Conservation (phyloP, 2,113 vertebrate genomes). For the Paramormyrops kingsleyae region DNA sequence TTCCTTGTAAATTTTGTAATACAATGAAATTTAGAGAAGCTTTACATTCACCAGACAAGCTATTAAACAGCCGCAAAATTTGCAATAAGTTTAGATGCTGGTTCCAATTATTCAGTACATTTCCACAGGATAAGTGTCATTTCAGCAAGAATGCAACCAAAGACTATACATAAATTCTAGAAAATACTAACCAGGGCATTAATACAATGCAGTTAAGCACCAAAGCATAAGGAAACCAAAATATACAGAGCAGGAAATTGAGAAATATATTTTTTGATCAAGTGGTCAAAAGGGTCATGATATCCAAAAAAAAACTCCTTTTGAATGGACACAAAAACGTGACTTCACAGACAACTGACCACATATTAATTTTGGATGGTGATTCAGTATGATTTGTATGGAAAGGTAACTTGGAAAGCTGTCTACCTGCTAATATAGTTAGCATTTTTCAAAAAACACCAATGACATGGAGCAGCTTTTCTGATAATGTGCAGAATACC, state of each 20-base stretch:
- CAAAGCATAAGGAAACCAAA: not conserved
- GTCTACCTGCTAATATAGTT: not conserved
- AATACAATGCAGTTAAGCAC: not conserved
- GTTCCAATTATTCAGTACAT: not conserved
- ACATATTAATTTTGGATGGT: not conserved
- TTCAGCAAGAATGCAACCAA: not conserved
- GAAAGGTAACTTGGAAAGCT: not conserved
- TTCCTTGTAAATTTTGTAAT: constrained; percentile 40
- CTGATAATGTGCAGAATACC: not conserved
- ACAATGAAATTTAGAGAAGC: constrained; percentile 45
- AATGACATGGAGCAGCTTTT: not conserved
- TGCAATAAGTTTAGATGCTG: not conserved
- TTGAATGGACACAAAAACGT: not conserved
- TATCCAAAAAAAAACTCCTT: not conserved
- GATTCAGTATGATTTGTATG: not conserved
- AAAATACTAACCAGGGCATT: not conserved
- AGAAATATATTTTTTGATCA: not conserved
- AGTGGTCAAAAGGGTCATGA: not conserved
- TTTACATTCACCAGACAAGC: constrained; percentile 41
- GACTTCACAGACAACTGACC: not conserved
- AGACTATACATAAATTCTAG: not conserved
- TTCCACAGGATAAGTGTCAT: constrained; percentile 10
- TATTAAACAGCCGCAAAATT: constrained; percentile 8
- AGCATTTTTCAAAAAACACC: not conserved
- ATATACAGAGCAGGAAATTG: not conserved